Evolutionary conservation across 2,113 vertebrate genomes (phyloP).

Genomic region (Pampusana beccarii): DNA sequence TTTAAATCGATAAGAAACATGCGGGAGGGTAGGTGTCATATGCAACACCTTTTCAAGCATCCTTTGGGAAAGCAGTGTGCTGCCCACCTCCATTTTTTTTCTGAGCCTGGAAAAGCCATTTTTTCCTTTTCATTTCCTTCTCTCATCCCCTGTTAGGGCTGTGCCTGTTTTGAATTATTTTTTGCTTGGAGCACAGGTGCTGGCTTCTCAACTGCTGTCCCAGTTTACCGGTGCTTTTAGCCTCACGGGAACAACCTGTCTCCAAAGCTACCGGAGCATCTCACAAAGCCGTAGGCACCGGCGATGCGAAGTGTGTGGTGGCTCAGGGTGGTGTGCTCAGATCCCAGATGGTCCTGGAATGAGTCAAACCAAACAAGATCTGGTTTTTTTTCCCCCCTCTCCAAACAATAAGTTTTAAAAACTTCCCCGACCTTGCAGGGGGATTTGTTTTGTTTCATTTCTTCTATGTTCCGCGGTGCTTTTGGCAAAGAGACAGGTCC

Average conservation of each 20-base stretch:
- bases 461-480: neutral
- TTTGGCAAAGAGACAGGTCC: neutral
- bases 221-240: neutral
- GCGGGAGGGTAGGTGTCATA: rapidly evolving
- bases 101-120: neutral
- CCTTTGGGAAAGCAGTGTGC: neutral
- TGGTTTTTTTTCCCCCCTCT: neutral
- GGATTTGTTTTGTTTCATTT: neutral
- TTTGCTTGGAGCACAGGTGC: neutral
- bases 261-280: neutral
- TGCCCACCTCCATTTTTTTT: neutral
- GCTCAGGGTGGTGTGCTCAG: neutral
- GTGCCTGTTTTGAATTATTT: neutral
- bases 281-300: neutral
- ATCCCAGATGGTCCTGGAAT: neutral
- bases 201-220: neutral
- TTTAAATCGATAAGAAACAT: neutral
- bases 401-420: neutral
- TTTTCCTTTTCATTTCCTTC: neutral
- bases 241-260: neutral
- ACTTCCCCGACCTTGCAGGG: neutral
- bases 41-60: neutral
- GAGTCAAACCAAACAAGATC: neutral
- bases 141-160: neutral
- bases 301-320: rapidly evolving